Percentiles rank a stretch among this genome's conserved stretches.
Evolutionary conservation across 2,113 vertebrate genomes (phyloP).

Genomic region (Phoenicopterus ruber): DNA sequence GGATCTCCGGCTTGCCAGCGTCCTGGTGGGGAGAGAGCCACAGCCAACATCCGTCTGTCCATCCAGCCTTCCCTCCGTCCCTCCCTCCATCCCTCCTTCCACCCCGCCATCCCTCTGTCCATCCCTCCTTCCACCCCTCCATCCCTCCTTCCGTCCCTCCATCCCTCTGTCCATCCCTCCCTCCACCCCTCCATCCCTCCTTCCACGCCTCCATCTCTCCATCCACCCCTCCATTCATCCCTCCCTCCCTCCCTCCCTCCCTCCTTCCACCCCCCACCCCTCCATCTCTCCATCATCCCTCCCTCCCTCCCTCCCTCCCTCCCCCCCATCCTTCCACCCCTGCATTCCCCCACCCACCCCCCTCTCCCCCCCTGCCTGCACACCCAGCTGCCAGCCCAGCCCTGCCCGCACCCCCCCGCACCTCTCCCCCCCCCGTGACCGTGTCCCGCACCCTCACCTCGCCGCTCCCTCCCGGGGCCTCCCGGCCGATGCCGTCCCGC

Average conservation of each 20-base stretch:
- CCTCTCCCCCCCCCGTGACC: background rate
- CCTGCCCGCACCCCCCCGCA: background rate
- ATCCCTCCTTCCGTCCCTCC: background rate
- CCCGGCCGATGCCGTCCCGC: background rate
- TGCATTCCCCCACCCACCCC: background rate
- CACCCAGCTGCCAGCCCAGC: background rate
- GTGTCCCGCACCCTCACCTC: constrained; percentile 6
- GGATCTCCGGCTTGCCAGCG: background rate
- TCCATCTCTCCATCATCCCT: background rate
- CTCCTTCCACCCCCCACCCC: background rate
- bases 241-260: background rate
- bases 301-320: background rate
- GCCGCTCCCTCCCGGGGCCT: background rate
- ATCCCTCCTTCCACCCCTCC: no score
- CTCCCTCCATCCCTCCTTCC: background rate
- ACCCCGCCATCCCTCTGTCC: background rate
- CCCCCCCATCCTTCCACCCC: background rate
- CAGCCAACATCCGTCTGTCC: background rate
- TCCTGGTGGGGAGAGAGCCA: constrained; percentile 15
- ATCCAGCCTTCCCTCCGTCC: background rate
- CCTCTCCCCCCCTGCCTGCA: background rate
- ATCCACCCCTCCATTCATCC: background rate
- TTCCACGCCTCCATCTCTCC: no score
- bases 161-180: background rate
- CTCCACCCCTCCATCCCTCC: background rate